Evolutionary conservation across 2,113 vertebrate genomes (phyloP).

Genomic region (Calyptommatus sinebrachiatus): DNA sequence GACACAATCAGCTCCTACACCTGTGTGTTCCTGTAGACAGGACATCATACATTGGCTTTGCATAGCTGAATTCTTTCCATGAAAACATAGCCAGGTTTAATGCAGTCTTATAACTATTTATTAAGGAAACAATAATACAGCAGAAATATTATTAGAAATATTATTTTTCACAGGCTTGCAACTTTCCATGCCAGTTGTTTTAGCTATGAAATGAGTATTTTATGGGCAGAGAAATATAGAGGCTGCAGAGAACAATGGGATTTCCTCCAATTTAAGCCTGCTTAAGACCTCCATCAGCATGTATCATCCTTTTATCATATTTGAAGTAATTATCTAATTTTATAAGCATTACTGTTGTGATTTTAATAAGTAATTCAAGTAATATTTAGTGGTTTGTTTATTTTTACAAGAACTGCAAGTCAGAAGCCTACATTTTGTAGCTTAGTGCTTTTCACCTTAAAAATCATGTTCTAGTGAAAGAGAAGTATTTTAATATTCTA

Average conservation of each 20-base stretch:
- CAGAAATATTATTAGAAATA: background rate
- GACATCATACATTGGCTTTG: background rate
- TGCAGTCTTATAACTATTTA: background rate
- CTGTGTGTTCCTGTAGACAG: background rate
- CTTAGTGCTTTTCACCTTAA: background rate
- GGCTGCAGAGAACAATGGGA: background rate
- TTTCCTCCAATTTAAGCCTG: slow-evolving; percentile 11
- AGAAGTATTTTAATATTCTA: background rate
- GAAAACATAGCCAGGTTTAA: background rate
- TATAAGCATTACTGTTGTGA: background rate
- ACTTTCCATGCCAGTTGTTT: background rate
- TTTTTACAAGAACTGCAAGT: background rate
- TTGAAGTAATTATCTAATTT: slow-evolving; percentile 9
- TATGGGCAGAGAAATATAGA: background rate
- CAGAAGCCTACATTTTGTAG: background rate
- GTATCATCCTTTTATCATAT: slow-evolving; percentile 3
- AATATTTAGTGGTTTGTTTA: background rate
- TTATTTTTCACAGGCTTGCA: background rate
- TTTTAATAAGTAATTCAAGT: slow-evolving; percentile 14
- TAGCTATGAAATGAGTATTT: background rate
- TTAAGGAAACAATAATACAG: background rate
- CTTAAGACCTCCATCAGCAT: slow-evolving; percentile 2
- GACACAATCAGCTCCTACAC: background rate
- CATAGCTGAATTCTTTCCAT: background rate
- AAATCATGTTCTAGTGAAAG: background rate